Percentiles rank a stretch among this genome's conserved stretches.
phyloP scores from a whole-genome alignment of 2,113 vertebrate genomes.

The Pterophyllum scalare region DNA sequence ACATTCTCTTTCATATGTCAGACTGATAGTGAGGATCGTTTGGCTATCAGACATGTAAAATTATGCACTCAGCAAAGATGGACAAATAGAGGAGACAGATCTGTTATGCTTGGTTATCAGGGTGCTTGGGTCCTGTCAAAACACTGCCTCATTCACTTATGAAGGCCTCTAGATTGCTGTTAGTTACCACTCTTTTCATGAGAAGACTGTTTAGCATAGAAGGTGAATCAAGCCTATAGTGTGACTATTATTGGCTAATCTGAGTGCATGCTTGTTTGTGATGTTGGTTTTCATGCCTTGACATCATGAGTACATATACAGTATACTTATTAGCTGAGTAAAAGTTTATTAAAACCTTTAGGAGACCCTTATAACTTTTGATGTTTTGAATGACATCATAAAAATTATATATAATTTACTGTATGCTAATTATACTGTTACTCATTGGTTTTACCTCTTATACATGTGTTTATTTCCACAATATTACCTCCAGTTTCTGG shows the following conservation, averaged over 20 bases:
- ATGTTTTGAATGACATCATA: neutral
- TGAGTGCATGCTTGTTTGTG: neutral
- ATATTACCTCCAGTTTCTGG: neutral
- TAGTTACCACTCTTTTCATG: constrained; percentile 22
- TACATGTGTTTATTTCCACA: neutral
- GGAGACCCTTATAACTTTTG: too few species aligned
- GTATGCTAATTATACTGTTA: neutral
- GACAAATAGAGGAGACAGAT: constrained; percentile 77
- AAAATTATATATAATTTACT: neutral
- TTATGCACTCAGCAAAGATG: constrained; percentile 68
- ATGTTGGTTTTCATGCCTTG: neutral
- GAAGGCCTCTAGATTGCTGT: constrained; percentile 32
- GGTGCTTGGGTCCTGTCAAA: constrained; percentile 63
- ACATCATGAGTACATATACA: neutral
- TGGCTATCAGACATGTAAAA: constrained; percentile 71
- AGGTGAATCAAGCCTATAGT: neutral
- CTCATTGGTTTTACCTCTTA: neutral
- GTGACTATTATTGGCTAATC: neutral
- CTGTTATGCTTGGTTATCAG: constrained; percentile 71
- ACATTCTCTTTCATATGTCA: constrained; percentile 66
- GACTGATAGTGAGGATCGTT: constrained; percentile 49
- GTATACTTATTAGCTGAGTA: neutral
- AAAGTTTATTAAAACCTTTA: too few species aligned
- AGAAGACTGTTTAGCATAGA: constrained; percentile 9
- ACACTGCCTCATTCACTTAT: constrained; percentile 56